Conservation (phyloP, 2,113 vertebrate genomes). For the Heterotilapia buettikoferi region DNA sequence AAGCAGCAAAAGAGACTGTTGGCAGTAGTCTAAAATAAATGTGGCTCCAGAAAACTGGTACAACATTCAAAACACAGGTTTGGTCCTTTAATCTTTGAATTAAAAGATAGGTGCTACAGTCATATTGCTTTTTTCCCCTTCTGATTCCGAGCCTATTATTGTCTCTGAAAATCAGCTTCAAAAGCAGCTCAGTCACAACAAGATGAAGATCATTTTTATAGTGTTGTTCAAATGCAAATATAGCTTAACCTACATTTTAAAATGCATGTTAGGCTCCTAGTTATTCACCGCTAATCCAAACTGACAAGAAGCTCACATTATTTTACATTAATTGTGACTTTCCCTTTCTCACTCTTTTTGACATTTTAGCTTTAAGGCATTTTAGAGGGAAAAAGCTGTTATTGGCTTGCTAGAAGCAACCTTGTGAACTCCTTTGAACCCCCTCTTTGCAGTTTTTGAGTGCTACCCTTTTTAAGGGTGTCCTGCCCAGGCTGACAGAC, state of each 20-base stretch:
- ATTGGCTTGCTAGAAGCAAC: neutral
- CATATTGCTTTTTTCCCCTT: neutral
- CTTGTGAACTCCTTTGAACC: neutral
- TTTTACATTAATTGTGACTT: neutral
- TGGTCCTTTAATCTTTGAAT: slow-evolving; percentile 1
- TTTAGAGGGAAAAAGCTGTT: neutral
- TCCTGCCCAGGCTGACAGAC: slow-evolving; percentile 6
- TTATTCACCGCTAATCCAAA: neutral
- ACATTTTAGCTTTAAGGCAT: neutral
- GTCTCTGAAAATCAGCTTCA: neutral
- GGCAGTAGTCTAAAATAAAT: neutral
- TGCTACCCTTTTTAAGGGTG: neutral
- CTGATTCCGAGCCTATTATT: neutral
- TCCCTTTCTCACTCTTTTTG: neutral
- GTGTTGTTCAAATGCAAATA: neutral
- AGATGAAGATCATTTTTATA: neutral
- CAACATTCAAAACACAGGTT: neutral
- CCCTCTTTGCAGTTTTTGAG: neutral
- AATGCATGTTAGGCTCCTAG: neutral
- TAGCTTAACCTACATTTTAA: neutral
- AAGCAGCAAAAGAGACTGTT: neutral
- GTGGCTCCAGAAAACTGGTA: neutral
- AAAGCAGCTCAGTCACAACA: neutral
- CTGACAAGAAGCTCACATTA: neutral
- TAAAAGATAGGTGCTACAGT: neutral